phyloP scores from a whole-genome alignment of 2,113 vertebrate genomes.

The Ailurus styani region DNA sequence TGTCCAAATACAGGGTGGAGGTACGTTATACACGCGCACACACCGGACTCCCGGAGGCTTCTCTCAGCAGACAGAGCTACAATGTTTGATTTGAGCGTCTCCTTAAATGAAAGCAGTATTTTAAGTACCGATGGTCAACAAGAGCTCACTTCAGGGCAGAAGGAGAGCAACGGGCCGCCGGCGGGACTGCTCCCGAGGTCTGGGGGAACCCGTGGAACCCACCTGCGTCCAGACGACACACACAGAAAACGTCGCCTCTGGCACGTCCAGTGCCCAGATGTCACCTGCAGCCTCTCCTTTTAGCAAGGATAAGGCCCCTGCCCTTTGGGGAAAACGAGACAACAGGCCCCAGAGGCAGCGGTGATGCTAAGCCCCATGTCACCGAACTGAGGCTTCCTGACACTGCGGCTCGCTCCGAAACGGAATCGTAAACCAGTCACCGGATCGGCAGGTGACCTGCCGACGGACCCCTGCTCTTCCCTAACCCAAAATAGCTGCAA shows the following conservation, averaged over 20 bases:
- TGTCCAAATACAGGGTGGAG: too few species aligned
- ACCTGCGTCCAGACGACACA: fast-evolving
- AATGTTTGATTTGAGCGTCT: background rate
- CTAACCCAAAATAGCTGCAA: background rate
- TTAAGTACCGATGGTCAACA: background rate
- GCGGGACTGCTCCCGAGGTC: background rate
- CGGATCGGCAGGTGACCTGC: too few species aligned
- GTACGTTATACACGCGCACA: too few species aligned
- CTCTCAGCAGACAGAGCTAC: background rate
- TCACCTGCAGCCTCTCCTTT: background rate
- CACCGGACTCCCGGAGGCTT: background rate
- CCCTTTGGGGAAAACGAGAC: background rate
- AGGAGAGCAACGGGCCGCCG: background rate
- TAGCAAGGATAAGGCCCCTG: background rate
- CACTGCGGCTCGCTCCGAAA: background rate
- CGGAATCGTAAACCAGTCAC: fast-evolving
- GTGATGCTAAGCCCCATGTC: background rate
- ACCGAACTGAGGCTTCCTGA: background rate
- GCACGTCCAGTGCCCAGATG: background rate
- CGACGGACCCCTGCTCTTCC: fast-evolving
- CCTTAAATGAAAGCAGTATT: slow-evolving; percentile 30
- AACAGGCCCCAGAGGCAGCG: background rate
- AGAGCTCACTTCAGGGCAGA: background rate
- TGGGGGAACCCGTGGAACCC: background rate
- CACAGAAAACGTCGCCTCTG: background rate